A percentile compares a stretch with the other conserved stretches of the same genome.
Evolutionary conservation across 2,797 vertebrate species (phyloP).

Genomic region (Microhierax caerulescens): DNA sequence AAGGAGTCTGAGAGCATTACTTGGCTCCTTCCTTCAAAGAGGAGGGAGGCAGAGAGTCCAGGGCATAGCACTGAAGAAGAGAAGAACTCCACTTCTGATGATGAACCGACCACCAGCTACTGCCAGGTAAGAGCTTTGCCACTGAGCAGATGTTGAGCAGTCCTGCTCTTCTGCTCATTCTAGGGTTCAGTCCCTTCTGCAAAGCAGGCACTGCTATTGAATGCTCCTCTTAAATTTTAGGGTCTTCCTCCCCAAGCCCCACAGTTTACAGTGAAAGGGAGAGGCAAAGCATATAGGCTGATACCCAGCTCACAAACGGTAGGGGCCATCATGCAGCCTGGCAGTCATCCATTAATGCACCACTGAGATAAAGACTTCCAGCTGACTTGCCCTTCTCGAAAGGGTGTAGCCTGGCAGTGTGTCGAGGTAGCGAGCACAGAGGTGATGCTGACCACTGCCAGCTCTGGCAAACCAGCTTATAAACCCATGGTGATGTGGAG

Average conservation of each 20-base stretch:
- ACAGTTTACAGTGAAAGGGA: neutral
- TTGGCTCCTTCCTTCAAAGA: conserved; percentile 63
- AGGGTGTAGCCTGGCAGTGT: neutral
- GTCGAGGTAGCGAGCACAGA: neutral
- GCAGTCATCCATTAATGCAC: neutral
- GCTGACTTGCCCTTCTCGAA: neutral
- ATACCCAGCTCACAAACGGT: neutral
- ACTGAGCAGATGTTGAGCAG: neutral
- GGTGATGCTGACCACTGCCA: neutral
- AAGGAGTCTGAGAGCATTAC: conserved; percentile 61
- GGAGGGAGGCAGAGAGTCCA: conserved; percentile 62
- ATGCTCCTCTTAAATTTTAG: neutral
- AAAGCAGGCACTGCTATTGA: neutral
- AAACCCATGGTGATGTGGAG: neutral
- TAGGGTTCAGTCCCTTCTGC: neutral
- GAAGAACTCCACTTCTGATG: conserved; percentile 64
- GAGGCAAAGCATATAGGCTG: neutral
- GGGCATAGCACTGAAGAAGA: conserved; percentile 63
- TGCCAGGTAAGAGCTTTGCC: conserved; percentile 73
- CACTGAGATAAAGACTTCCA: neutral
- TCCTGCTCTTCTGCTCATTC: conserved; percentile 13
- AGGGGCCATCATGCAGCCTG: neutral
- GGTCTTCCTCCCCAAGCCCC: neutral
- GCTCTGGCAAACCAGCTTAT: neutral
- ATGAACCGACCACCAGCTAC: conserved; percentile 75